These are phyloP conservation scores for Amia ocellicauda DNA, from an alignment of 2,113 vertebrate species.

Conservation along the genomic window DNA sequence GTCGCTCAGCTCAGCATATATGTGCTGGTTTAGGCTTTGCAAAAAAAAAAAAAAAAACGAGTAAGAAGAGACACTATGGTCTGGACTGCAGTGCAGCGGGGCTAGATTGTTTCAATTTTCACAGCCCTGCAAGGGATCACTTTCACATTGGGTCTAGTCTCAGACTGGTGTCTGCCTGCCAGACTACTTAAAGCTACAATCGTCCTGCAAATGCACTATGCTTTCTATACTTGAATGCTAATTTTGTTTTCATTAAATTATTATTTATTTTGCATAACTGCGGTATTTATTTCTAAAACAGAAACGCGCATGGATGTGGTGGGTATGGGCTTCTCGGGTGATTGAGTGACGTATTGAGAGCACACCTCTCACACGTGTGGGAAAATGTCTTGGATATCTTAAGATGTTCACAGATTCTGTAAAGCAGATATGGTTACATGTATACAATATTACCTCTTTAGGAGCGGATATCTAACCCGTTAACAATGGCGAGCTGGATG, in stretches of 20 bases:
- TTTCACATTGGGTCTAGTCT: background rate
- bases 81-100: background rate
- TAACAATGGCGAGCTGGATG: no score
- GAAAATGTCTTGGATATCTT: no score
- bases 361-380: no score
- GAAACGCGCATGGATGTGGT: background rate
- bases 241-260: no score
- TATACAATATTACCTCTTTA: no score
- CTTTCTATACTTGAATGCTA: no score
- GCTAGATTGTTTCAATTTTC: slow-evolving; percentile 6
- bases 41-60: background rate
- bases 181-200: background rate
- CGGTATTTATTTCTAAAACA: background rate
- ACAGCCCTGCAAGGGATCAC: background rate
- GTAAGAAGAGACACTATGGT: slow-evolving; percentile 8
- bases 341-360: no score
- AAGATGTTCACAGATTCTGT: no score
- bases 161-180: background rate
- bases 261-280: no score
- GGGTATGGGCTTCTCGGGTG: no score
- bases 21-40: slow-evolving; percentile 31
- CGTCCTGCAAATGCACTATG: background rate
- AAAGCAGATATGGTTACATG: no score
- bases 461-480: no score
- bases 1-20: slow-evolving; percentile 8